Evolutionary conservation across 2,888 invertebrate species (phyloP).

Genomic region (Acleris emargana): DNA sequence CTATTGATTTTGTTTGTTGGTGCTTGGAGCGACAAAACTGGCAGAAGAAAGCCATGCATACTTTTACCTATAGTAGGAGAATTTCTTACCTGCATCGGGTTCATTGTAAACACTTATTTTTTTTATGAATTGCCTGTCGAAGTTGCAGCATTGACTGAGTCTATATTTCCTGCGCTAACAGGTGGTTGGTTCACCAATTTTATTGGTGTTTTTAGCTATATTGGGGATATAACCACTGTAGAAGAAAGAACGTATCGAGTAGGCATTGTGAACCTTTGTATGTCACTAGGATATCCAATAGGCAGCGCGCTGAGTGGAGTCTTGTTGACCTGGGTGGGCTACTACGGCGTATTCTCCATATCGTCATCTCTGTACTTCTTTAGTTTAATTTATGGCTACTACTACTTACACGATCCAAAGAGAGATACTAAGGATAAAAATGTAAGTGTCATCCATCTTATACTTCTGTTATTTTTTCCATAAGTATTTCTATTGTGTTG

Average conservation of each 20-base stretch:
- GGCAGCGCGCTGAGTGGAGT: slow-evolving; percentile 94
- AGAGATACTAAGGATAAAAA: slow-evolving; percentile 49
- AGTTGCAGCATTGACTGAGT: slow-evolving; percentile 89
- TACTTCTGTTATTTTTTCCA: too few relatives aligned
- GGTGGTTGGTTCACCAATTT: slow-evolving; percentile 95
- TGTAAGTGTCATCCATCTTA: slow-evolving; percentile 45
- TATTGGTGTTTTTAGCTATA: slow-evolving; percentile 94
- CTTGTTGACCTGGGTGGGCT: slow-evolving; percentile 87
- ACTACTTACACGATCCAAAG: slow-evolving; percentile 86
- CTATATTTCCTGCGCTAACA: slow-evolving; percentile 91
- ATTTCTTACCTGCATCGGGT: slow-evolving; percentile 89
- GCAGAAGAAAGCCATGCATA: slow-evolving; percentile 90
- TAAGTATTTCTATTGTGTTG: too few relatives aligned
- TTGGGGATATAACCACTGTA: slow-evolving; percentile 92
- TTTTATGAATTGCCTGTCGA: slow-evolving; percentile 92
- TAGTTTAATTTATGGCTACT: slow-evolving; percentile 88
- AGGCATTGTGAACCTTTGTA: slow-evolving; percentile 93
- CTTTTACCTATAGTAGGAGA: slow-evolving; percentile 92
- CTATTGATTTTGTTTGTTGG: slow-evolving; percentile 92
- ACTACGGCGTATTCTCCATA: slow-evolving; percentile 91
- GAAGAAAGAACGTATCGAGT: slow-evolving; percentile 92
- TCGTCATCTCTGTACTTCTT: slow-evolving; percentile 89
- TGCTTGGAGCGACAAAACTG: slow-evolving; percentile 89
- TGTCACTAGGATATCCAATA: slow-evolving; percentile 93
- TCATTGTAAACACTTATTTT: slow-evolving; percentile 90